These are phyloP conservation scores for Sphyrna mokarran DNA, from an alignment of 2,113 vertebrate species.

Conservation along the genomic window DNA sequence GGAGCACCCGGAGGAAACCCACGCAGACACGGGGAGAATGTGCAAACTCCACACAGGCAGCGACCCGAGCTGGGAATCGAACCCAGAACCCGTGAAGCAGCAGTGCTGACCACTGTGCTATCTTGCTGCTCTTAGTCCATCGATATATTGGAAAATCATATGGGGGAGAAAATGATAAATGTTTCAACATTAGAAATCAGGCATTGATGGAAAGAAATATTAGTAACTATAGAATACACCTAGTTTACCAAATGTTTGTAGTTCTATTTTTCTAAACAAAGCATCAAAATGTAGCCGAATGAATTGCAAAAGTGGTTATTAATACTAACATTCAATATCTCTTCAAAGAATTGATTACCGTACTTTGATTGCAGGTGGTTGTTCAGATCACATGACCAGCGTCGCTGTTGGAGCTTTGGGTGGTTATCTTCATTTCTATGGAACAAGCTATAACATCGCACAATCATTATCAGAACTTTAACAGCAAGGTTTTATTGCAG, in stretches of 20 bases:
- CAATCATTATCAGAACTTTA: neutral
- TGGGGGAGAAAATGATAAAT: neutral
- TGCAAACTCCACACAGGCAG: no score
- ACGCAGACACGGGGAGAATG: no score
- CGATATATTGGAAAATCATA: neutral
- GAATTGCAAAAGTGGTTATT: neutral
- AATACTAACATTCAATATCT: neutral
- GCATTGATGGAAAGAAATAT: neutral
- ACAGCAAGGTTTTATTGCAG: neutral
- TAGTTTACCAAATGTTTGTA: neutral
- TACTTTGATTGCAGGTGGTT: slow-evolving; percentile 53
- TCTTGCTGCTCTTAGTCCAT: neutral
- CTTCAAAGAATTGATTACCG: neutral
- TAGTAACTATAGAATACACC: neutral
- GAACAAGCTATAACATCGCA: slow-evolving; percentile 63
- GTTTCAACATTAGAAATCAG: neutral
- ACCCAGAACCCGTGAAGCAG: no score
- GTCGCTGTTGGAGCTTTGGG: slow-evolving; percentile 63
- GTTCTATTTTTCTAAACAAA: neutral
- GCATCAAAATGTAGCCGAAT: neutral
- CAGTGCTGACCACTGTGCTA: no score
- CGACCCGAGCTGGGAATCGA: no score
- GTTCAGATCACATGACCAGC: slow-evolving; percentile 65
- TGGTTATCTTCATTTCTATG: slow-evolving; percentile 63
- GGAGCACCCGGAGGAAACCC: no score